Evolutionary conservation across 2,113 vertebrate genomes (phyloP).

Genomic region (Centropus bengalensis): DNA sequence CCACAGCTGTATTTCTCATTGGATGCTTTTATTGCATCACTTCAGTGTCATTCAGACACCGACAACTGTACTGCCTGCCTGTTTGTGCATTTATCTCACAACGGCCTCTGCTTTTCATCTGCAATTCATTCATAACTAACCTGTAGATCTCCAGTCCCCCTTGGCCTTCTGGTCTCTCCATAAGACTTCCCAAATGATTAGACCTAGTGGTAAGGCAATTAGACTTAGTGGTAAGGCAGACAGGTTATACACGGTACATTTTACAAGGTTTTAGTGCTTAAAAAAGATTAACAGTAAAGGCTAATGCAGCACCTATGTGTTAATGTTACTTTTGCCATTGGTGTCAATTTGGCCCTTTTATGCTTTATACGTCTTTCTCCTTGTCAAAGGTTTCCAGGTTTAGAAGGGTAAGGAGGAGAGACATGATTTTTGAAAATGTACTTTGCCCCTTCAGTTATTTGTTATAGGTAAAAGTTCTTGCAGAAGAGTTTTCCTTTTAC

Average conservation of each 20-base stretch:
- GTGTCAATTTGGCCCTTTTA: not conserved
- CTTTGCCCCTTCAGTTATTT: not conserved
- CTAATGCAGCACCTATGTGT: not conserved
- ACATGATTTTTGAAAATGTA: not conserved
- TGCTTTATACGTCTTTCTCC: not conserved
- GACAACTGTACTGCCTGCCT: not conserved
- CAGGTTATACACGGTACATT: not conserved
- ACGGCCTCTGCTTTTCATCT: not conserved
- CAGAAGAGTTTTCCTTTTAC: not conserved
- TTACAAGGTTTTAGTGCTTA: not conserved
- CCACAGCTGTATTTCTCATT: not conserved
- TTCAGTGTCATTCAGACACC: not conserved
- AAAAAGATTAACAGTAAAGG: not conserved
- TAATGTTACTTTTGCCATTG: not conserved
- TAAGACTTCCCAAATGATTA: not conserved
- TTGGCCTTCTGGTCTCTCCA: not conserved
- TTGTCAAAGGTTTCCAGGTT: not conserved
- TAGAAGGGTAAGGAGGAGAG: not conserved
- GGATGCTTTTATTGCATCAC: not conserved
- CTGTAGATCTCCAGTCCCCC: not conserved
- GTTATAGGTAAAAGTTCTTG: not conserved
- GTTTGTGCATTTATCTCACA: slow-evolving; percentile 5
- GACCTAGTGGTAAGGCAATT: not conserved
- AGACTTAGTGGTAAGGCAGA: not conserved
- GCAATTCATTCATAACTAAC: slow-evolving; percentile 3